Conservation (phyloP, 2,888 invertebrate species). For the Sinodicranocentrus sp. region DNA sequence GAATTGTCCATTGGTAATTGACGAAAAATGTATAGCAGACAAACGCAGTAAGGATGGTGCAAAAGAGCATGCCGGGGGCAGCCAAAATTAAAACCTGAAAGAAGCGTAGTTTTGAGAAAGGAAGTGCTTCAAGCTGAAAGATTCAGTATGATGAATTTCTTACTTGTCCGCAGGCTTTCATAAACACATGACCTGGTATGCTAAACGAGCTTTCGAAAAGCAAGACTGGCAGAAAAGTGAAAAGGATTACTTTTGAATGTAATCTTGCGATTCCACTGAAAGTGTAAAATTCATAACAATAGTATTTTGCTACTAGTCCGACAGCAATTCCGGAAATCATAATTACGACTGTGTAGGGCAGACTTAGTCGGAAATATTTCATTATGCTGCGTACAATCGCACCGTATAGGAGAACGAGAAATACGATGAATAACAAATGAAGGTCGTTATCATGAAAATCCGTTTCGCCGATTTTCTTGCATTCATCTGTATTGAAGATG, state of each 20-base stretch:
- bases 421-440: conserved; percentile 71
- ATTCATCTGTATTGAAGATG: conserved; percentile 51
- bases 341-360: conserved; percentile 79
- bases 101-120: too few species aligned
- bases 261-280: conserved; percentile 72
- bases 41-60: conserved; percentile 70
- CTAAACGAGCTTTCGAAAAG: conserved; percentile 75
- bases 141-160: neutral
- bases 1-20: conserved; percentile 78
- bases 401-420: conserved; percentile 72
- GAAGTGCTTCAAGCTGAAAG: too few species aligned
- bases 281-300: conserved; percentile 66
- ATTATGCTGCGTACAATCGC: conserved; percentile 73
- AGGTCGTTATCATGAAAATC: conserved; percentile 70
- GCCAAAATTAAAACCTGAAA: conserved; percentile 70
- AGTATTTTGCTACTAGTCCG: conserved; percentile 75
- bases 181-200: conserved; percentile 65
- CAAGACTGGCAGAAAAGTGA: conserved; percentile 74
- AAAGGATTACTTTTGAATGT: conserved; percentile 72
- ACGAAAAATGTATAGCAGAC: conserved; percentile 69
- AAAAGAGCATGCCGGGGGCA: conserved; percentile 74
- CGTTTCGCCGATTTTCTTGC: conserved; percentile 41
- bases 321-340: conserved; percentile 78
- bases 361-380: conserved; percentile 67
- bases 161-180: conserved; percentile 59